Percentiles rank a stretch among this genome's conserved stretches.
phyloP scores from a whole-genome alignment of 2,113 vertebrate species.

The Egretta garzetta region DNA sequence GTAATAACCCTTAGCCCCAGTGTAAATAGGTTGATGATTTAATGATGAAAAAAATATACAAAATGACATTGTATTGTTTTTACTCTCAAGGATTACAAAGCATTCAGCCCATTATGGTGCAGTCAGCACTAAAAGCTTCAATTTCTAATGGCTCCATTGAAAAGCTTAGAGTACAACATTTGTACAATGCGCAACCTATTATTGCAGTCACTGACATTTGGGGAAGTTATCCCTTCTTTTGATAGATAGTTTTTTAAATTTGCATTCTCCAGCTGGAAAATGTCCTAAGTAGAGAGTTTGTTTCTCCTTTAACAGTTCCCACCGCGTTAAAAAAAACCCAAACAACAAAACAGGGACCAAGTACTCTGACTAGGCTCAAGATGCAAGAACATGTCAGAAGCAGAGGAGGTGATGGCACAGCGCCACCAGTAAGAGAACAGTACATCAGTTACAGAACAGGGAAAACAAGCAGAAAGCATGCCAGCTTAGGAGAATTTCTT shows the following conservation, averaged over 20 bases:
- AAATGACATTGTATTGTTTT: neutral
- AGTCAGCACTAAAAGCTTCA: neutral
- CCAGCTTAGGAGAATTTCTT: neutral
- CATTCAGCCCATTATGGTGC: neutral
- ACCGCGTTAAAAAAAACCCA: neutral
- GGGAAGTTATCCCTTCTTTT: neutral
- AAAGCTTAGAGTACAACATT: neutral
- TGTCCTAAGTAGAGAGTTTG: neutral
- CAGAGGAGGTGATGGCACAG: neutral
- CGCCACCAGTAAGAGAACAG: neutral
- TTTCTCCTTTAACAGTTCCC: neutral
- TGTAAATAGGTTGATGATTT: neutral
- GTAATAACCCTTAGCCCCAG: neutral
- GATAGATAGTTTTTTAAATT: neutral
- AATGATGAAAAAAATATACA: neutral
- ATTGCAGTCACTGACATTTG: neutral
- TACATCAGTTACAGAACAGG: neutral
- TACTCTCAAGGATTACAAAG: neutral
- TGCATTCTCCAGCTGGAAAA: neutral
- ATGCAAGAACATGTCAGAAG: neutral
- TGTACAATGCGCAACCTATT: neutral
- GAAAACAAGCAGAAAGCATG: neutral
- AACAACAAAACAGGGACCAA: neutral
- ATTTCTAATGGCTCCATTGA: neutral
- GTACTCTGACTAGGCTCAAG: neutral